Conservation (phyloP, 2,797 vertebrate genomes). For the Geotrypetes seraphini region DNA sequence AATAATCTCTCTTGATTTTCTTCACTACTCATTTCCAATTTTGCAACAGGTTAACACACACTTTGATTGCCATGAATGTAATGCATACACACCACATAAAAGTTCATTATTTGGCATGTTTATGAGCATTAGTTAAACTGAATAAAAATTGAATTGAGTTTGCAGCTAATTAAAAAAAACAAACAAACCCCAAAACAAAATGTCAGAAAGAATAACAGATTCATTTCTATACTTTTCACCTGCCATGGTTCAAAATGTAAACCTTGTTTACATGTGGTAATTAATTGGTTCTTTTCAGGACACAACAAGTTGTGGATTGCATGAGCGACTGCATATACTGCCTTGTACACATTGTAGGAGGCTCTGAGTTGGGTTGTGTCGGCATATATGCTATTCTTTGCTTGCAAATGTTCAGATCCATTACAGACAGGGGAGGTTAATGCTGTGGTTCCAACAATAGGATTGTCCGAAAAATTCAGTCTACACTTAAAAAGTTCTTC, state of each 20-base stretch:
- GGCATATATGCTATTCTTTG: neutral
- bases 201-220: too few relatives aligned
- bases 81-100: too few relatives aligned
- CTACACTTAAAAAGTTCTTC: neutral
- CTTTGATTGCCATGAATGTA: too few relatives aligned
- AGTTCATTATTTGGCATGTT: too few relatives aligned
- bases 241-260: neutral
- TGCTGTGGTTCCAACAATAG: neutral
- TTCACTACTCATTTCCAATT: too few relatives aligned
- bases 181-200: too few relatives aligned
- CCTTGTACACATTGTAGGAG: neutral
- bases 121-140: too few relatives aligned
- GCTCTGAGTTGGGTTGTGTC: neutral
- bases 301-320: slow-evolving; percentile 4
- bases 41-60: too few relatives aligned
- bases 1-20: too few relatives aligned
- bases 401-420: neutral
- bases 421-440: neutral
- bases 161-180: too few relatives aligned
- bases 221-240: too few relatives aligned
- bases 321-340: slow-evolving; percentile 3
- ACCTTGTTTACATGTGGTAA: neutral
- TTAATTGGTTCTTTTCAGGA: neutral
- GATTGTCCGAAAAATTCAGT: neutral
- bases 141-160: too few relatives aligned